Evolutionary conservation across 1,140 invertebrate genomes (phyloP).

Genomic region (Babylonia areolata): DNA sequence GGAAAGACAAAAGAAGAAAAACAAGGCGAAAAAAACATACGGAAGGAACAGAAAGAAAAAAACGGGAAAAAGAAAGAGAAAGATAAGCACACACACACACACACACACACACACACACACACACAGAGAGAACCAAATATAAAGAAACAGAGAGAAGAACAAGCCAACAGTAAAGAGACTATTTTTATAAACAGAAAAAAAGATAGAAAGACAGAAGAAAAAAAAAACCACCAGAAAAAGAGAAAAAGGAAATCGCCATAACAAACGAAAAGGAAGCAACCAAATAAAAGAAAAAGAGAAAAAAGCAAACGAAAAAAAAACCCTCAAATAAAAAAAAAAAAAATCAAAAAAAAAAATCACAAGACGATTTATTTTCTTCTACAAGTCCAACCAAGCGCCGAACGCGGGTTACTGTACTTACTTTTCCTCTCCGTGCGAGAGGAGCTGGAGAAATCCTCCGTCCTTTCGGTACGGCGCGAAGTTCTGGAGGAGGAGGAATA

Average conservation of each 20-base stretch:
- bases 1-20: too few species aligned
- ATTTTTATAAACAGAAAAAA: not conserved
- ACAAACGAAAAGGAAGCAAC: not conserved
- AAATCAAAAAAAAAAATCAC: not conserved
- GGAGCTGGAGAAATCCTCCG: constrained; percentile 37
- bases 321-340: not conserved
- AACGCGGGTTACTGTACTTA: constrained; percentile 22
- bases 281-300: not conserved
- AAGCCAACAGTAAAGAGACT: not conserved
- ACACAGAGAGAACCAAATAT: not conserved
- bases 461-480: constrained; percentile 13
- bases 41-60: too few species aligned
- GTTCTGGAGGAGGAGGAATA: constrained; percentile 31
- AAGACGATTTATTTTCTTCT: not conserved
- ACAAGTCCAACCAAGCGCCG: not conserved
- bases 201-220: not conserved
- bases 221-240: not conserved
- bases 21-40: too few species aligned
- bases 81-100: not conserved
- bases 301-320: not conserved
- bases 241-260: not conserved
- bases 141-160: not conserved
- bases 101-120: constrained; percentile 11
- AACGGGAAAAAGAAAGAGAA: too few species aligned
- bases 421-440: constrained; percentile 49